Conservation (phyloP, 2,888 invertebrate species). For the Lagria hirta region DNA sequence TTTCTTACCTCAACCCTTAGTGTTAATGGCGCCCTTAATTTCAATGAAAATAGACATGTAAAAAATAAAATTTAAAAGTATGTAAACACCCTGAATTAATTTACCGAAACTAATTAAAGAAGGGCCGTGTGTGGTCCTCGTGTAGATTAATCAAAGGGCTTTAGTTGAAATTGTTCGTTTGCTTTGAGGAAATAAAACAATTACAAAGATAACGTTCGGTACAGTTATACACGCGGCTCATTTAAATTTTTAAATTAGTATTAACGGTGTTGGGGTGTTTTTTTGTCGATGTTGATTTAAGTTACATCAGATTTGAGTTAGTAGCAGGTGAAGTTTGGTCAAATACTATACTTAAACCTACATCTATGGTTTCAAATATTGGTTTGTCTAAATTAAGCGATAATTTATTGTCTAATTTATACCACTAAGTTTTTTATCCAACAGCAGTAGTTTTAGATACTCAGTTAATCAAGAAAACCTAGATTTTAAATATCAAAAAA, state of each 20-base stretch:
- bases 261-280: conserved; percentile 32
- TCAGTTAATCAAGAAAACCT: too few relatives aligned
- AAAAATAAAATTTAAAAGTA: conserved; percentile 13
- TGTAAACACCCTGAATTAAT: conserved; percentile 14
- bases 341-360: too few relatives aligned
- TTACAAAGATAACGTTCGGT: conserved; percentile 22
- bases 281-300: conserved; percentile 35
- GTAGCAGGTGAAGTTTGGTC: conserved; percentile 32
- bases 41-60: conserved; percentile 6
- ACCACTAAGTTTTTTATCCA: too few relatives aligned
- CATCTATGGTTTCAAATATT: too few relatives aligned
- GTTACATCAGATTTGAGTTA: conserved; percentile 32
- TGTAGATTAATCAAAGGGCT: conserved; percentile 24
- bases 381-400: too few relatives aligned
- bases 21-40: conserved; percentile 14
- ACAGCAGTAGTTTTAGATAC: too few relatives aligned
- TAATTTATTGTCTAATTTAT: too few relatives aligned
- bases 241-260: conserved; percentile 38
- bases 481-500: too few relatives aligned
- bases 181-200: conserved; percentile 20
- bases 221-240: conserved; percentile 32
- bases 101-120: conserved; percentile 21
- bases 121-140: conserved; percentile 26
- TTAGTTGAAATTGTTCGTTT: conserved; percentile 10
- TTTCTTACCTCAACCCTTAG: conserved; percentile 16